phyloP scores from a whole-genome alignment of 2,113 vertebrate genomes.

The Onychostoma macrolepis region DNA sequence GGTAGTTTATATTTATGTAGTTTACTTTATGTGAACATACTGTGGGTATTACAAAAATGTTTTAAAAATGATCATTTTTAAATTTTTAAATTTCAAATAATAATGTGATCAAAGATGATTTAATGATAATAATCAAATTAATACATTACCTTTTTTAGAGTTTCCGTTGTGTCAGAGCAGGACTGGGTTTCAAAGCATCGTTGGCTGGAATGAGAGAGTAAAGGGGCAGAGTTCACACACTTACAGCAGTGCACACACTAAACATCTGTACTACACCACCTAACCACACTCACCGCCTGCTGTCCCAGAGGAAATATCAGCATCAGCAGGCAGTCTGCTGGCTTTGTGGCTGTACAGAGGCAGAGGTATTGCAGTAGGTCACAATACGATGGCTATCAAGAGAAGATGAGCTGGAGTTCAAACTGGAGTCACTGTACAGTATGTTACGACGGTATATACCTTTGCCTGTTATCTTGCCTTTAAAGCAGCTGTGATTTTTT shows the following conservation, averaged over 20 bases:
- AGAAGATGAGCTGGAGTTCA: not conserved
- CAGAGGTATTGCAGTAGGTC: not conserved
- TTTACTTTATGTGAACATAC: not conserved
- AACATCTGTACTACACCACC: not conserved
- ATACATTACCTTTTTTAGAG: not conserved
- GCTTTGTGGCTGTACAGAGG: not conserved
- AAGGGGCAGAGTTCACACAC: slow-evolving; percentile 27
- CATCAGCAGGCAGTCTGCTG: not conserved
- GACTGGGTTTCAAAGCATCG: not conserved
- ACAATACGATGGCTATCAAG: not conserved
- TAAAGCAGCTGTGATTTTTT: not conserved
- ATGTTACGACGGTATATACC: not conserved
- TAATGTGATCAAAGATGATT: not conserved
- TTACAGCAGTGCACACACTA: not conserved
- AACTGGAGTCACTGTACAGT: not conserved
- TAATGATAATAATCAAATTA: not conserved
- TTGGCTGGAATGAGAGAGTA: not conserved
- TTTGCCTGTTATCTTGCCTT: not conserved
- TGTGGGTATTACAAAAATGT: not conserved
- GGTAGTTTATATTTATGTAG: not conserved
- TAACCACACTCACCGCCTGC: not conserved
- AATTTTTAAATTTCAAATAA: not conserved
- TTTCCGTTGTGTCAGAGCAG: not conserved
- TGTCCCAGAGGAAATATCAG: not conserved
- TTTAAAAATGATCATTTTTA: not conserved